phyloP scores from a whole-genome alignment of 2,797 vertebrate genomes.

The Acanthiza pusilla region DNA sequence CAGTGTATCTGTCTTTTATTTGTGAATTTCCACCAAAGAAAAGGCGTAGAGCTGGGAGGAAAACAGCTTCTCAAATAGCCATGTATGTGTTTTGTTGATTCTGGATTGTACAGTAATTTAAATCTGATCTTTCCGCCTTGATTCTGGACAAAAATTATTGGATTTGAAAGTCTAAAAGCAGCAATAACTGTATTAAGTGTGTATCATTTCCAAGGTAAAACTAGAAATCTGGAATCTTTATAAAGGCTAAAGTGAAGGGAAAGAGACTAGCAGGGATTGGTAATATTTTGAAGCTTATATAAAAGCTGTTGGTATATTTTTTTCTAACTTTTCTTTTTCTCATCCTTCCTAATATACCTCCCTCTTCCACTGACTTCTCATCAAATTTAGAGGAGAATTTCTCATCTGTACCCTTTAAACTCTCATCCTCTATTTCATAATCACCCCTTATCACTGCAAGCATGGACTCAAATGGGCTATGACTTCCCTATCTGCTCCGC shows the following conservation, averaged over 20 bases:
- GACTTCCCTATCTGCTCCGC: constrained; percentile 37
- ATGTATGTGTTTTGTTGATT: background rate
- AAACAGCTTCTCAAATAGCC: background rate
- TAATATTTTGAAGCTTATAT: background rate
- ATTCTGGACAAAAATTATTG: background rate
- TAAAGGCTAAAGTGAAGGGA: constrained; percentile 1
- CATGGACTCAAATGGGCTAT: background rate
- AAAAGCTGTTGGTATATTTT: background rate
- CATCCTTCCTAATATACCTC: background rate
- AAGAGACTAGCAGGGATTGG: background rate
- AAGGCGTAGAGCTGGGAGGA: background rate
- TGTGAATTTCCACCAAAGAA: background rate
- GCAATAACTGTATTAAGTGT: background rate
- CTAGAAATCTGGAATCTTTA: constrained; percentile 17
- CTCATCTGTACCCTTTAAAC: background rate
- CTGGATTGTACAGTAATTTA: background rate
- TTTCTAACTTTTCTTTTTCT: background rate
- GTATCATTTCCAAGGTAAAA: constrained; percentile 16
- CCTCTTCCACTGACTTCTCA: background rate
- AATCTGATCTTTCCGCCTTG: background rate
- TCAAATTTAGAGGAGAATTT: constrained; percentile 16
- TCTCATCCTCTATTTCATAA: background rate
- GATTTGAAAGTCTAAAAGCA: background rate
- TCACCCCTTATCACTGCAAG: background rate
- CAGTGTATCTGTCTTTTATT: background rate